Percentiles rank a stretch among this genome's conserved stretches.
These are phyloP conservation scores for Drosophila vallismaia DNA, from an alignment of 2,888 invertebrate genomes.

Conservation along the genomic window DNA sequence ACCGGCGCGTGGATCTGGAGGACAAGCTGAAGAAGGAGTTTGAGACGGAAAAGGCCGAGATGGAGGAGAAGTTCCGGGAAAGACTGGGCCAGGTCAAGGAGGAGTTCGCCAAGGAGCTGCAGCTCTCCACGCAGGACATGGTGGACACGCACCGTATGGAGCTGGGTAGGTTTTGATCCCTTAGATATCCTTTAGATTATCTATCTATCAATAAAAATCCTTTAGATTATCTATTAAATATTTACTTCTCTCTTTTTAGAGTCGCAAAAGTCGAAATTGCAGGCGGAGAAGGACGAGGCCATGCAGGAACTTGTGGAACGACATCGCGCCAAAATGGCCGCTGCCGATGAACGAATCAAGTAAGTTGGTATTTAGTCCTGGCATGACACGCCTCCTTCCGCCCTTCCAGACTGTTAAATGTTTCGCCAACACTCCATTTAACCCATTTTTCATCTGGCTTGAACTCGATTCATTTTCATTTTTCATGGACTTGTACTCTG, in stretches of 20 bases:
- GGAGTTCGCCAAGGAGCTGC: slow-evolving; percentile 83
- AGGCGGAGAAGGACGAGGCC: slow-evolving; percentile 86
- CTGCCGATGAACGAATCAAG: slow-evolving; percentile 84
- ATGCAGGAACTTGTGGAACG: slow-evolving; percentile 85
- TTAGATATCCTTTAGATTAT: background rate
- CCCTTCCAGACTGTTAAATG: slow-evolving; percentile 18
- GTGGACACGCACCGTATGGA: slow-evolving; percentile 87
- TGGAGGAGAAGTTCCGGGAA: slow-evolving; percentile 90
- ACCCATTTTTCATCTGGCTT: slow-evolving; percentile 1
- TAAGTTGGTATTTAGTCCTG: slow-evolving; percentile 67
- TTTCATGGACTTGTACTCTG: slow-evolving; percentile 35
- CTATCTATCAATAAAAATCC: no score
- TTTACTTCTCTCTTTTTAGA: slow-evolving; percentile 27
- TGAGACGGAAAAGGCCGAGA: slow-evolving; percentile 88
- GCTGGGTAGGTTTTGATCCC: slow-evolving; percentile 85
- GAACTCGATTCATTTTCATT: slow-evolving; percentile 11
- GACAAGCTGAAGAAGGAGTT: slow-evolving; percentile 85
- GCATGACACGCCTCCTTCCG: slow-evolving; percentile 7
- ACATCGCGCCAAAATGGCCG: slow-evolving; percentile 84
- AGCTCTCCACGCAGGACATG: slow-evolving; percentile 86
- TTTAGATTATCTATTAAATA: background rate
- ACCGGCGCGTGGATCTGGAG: slow-evolving; percentile 80
- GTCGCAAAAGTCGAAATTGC: slow-evolving; percentile 85
- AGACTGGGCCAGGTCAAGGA: slow-evolving; percentile 84
- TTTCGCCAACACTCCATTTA: slow-evolving; percentile 7